Evolutionary conservation across 2,888 invertebrate genomes (phyloP), one percentile per base, ranked within the genome.

Genomic region (Mesorhabditis sp.): DNA sequence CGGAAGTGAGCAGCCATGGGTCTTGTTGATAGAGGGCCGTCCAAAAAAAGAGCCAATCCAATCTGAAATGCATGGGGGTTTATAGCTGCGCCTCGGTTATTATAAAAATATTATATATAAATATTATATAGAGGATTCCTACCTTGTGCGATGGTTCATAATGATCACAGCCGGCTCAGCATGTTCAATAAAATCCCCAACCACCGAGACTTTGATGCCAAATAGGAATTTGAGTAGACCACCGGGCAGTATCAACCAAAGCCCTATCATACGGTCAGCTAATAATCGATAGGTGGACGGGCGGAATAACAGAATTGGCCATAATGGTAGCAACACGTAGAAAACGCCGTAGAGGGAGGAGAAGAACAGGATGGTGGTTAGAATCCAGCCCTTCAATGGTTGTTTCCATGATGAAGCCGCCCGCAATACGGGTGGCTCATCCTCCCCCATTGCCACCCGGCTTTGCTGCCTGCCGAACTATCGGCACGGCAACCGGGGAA

Each of bases 41-140:
- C 92, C 93, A 94, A 65, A 93, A 88, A 85, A 92, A 94, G 84
- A 93, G 92, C 94, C 94, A 94, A 86, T 94, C 94, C 13, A 94
- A 90, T 44, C 84, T 69, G 28, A 62, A 65, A 6, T 44, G 4
- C 4, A 0, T 28, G 28, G 28, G 28, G 28, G 28, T 28, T 28
- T 28, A 28, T 28, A 28, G 28, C 28, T 28, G 28, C 28, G 28
- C 28, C 28, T 28, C 28, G 28, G 28, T 2, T 28, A 28, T 28
- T 2, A 28, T 28, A 28, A 28, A 28, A 28, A 28, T 28, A n/a
- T n/a, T n/a, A n/a, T n/a, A n/a, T n/a, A n/a, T n/a, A n/a, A n/a
- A n/a, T n/a, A n/a, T n/a, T n/a, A n/a, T n/a, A 28, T 28, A 28
- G 28, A 28, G 28, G 28, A 28, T 28, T 1, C 28, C 28, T 28